A percentile compares a stretch with the other conserved stretches of the same genome.
These are phyloP conservation scores for Sphinx pinastri DNA, from an alignment of 2,888 invertebrate species.

Conservation along the genomic window DNA sequence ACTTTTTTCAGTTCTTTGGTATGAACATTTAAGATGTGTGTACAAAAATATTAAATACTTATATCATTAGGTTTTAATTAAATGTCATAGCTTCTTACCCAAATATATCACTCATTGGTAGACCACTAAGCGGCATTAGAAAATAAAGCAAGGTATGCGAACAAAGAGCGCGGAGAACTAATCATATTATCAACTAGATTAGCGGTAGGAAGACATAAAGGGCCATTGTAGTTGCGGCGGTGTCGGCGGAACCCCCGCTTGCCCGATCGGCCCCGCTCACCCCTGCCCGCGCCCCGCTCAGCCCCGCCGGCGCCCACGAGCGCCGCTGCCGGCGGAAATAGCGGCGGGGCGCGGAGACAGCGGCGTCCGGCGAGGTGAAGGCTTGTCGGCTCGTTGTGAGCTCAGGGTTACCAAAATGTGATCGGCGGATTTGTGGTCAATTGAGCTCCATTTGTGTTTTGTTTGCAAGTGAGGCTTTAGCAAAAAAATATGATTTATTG, in stretches of 20 bases:
- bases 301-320: conserved; percentile 38
- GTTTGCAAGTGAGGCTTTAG: background rate
- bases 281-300: conserved; percentile 40
- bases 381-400: conserved; percentile 48
- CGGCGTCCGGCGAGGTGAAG: conserved; percentile 74
- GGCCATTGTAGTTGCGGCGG: conserved; percentile 68
- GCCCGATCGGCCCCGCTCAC: conserved; percentile 27
- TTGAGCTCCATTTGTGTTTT: background rate
- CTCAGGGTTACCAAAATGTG: conserved; percentile 32
- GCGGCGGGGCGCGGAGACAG: conserved; percentile 79
- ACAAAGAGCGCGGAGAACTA: conserved; percentile 49
- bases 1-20: no score
- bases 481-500: no score
- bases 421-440: background rate
- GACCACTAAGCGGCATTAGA: background rate
- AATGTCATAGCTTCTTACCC: no score
- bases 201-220: conserved; percentile 76
- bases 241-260: conserved; percentile 46
- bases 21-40: no score
- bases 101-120: no score
- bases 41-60: no score
- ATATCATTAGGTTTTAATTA: no score
- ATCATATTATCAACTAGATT: conserved; percentile 76
- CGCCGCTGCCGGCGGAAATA: conserved; percentile 61
- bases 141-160: conserved; percentile 35